Evolutionary conservation across 2,113 vertebrate species (phyloP), one percentile per base, ranked within the genome.

Genomic region (Procavia capensis): DNA sequence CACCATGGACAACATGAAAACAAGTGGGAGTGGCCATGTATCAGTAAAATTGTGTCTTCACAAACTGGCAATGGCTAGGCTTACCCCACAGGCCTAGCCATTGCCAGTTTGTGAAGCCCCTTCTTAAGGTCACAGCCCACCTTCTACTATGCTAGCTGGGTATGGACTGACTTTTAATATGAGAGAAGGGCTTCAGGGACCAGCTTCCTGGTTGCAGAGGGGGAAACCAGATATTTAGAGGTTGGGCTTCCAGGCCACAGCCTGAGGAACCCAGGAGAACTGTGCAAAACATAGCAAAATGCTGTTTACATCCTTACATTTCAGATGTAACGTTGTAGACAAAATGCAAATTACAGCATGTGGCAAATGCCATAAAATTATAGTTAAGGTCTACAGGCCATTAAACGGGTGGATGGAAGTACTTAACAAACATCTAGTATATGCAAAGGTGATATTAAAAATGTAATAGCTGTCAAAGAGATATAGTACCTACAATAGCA

Each of bases 1-100:
- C 11, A 2, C 74, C 19, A 0, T 0, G 17, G 64, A 10, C 36
- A 74, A 3, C 9, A 2, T 22, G 22, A 34, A 41, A 7, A 50
- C 47, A 68, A 11, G 2, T 41, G 29, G 25, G 24, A 34, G 20
- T 61, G 39, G 47, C 63, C 24, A 0, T 19, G 0, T n/a, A 34
- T 80, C n/a, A 57, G 24, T 31, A 19, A 47, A 83, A 16, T 61
- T 3, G 1, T 22, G 25, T 85, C 45, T 83, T 61, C 41, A 81
- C 16, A 82, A 47, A 31, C 13, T 36, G 25, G 8, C 13, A 22
- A 50, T 61, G 63, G 29, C 74, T 70, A 16, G 7, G 54, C n/a
- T 59, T 84, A 43, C 50, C 50, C 54, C 54, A 9, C 29, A 3
- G 19, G 19, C 41, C n/a, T n/a, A n/a, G n/a, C n/a, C n/a, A n/a